A percentile compares a stretch with the other conserved stretches of the same genome.
These are phyloP conservation scores for Pogoniulus pusillus DNA, from an alignment of 2,797 vertebrate genomes.

Conservation along the genomic window DNA sequence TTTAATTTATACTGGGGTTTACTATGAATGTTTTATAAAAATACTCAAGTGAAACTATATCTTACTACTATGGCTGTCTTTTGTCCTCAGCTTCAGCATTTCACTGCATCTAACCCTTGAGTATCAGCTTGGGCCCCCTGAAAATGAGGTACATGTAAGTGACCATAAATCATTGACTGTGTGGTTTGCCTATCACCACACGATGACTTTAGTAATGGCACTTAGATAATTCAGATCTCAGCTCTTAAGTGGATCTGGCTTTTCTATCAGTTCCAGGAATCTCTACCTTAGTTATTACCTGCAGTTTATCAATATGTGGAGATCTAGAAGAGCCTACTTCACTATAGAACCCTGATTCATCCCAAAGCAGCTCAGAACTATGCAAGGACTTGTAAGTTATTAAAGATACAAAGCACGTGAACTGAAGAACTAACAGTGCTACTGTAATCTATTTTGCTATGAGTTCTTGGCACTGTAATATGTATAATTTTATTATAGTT, in stretches of 20 bases:
- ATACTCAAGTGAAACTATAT: neutral
- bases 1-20: neutral
- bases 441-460: conserved; percentile 11
- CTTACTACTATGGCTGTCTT: neutral
- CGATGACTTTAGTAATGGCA: neutral
- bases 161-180: neutral
- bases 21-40: neutral
- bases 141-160: neutral
- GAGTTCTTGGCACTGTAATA: neutral
- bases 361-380: neutral
- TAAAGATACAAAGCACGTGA: neutral
- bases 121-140: neutral
- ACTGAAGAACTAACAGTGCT: neutral
- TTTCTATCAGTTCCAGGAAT: neutral
- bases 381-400: neutral
- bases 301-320: neutral
- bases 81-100: neutral
- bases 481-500: neutral
- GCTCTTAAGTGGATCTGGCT: neutral
- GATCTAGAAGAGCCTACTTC: neutral
- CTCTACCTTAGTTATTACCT: neutral
- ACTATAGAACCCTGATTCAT: neutral
- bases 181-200: neutral
- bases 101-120: neutral
- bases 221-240: neutral